Percentiles rank a stretch among this genome's conserved stretches.
Conservation (phyloP, 2,113 vertebrate genomes). For the Syngnathoides biaculeatus region DNA sequence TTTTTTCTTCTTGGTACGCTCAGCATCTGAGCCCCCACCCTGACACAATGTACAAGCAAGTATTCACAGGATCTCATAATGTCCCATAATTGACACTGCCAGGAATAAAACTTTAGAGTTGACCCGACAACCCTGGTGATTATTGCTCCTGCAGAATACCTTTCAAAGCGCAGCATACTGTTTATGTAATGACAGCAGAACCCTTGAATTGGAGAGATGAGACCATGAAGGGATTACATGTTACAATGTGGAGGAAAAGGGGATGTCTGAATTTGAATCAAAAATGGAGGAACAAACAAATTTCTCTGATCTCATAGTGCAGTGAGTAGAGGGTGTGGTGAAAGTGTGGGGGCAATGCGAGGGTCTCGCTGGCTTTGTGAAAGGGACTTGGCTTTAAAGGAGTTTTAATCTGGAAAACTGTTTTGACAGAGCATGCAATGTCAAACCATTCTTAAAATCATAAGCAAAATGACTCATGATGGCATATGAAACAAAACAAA, state of each 20-base stretch:
- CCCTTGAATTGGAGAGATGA: constrained; percentile 9
- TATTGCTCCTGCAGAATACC: background rate
- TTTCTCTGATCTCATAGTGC: constrained; percentile 54
- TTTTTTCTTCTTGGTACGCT: constrained; percentile 89
- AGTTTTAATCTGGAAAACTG: constrained; percentile 41
- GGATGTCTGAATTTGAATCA: constrained; percentile 2
- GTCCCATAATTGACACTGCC: constrained; percentile 8
- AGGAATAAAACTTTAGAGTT: constrained; percentile 20
- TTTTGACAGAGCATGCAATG: constrained; percentile 49
- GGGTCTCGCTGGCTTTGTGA: constrained; percentile 33
- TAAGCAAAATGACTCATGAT: constrained; percentile 9
- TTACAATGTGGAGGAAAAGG: constrained; percentile 9
- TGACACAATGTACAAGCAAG: constrained; percentile 58
- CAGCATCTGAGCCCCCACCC: constrained; percentile 88
- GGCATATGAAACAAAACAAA: background rate
- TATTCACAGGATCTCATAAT: constrained; percentile 44
- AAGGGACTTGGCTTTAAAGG: constrained; percentile 35
- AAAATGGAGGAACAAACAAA: background rate
- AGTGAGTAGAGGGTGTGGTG: constrained; percentile 43
- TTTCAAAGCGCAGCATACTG: constrained; percentile 8
- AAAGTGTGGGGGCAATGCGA: constrained; percentile 36
- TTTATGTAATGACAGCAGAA: constrained; percentile 8
- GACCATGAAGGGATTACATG: constrained; percentile 7
- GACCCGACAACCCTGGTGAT: background rate
- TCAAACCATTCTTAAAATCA: constrained; percentile 37